A percentile compares a stretch with the other conserved stretches of the same genome.
phyloP scores from a whole-genome alignment of 2,888 invertebrate species.

The Dexiosoma caninum region DNA sequence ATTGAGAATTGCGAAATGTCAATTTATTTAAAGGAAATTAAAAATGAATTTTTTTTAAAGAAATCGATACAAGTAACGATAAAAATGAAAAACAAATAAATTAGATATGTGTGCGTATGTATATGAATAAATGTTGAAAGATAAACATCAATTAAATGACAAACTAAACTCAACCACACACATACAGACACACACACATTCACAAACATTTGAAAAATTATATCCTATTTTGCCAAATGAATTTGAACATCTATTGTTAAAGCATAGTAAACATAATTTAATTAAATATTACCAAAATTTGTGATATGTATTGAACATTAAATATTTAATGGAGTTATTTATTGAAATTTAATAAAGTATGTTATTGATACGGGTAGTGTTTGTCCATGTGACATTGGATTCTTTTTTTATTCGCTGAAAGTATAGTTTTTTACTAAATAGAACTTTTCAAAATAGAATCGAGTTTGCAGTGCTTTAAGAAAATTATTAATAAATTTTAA shows the following conservation, averaged over 20 bases:
- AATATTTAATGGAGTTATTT: too few relatives aligned
- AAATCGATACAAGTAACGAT: neutral
- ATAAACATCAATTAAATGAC: conserved; percentile 42
- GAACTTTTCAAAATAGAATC: too few relatives aligned
- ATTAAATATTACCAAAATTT: too few relatives aligned
- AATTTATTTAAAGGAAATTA: conserved; percentile 53
- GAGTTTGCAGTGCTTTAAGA: too few relatives aligned
- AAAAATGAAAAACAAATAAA: conserved; percentile 29
- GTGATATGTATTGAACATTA: too few relatives aligned
- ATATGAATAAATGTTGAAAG: conserved; percentile 26
- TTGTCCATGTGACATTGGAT: too few relatives aligned
- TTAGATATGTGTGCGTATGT: neutral
- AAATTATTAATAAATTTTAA: too few relatives aligned
- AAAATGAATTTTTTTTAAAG: conserved; percentile 28
- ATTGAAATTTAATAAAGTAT: too few relatives aligned
- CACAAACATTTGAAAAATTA: neutral
- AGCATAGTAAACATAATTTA: too few relatives aligned
- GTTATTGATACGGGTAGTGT: too few relatives aligned
- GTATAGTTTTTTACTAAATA: too few relatives aligned
- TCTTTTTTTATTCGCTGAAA: too few relatives aligned
- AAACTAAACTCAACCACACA: neutral
- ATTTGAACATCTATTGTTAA: neutral
- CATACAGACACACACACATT: neutral
- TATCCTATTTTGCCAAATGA: neutral
- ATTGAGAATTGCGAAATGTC: conserved; percentile 43